A percentile compares a stretch with the other conserved stretches of the same genome.
Conservation (phyloP, 2,113 vertebrate genomes). For the Anthoscopus minutus region DNA sequence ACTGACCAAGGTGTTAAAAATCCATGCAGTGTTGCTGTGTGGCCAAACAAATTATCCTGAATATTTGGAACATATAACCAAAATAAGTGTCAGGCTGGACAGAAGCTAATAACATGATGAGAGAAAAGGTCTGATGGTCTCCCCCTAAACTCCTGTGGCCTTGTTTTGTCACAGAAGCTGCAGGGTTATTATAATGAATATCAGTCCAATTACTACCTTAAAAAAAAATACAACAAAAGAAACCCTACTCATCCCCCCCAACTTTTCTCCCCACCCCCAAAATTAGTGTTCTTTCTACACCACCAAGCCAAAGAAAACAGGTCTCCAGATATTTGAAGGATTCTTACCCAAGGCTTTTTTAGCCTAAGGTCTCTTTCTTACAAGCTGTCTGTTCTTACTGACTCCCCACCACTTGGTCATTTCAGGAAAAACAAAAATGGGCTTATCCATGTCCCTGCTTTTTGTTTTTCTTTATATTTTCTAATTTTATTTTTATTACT, state of each 20-base stretch:
- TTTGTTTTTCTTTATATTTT: not conserved
- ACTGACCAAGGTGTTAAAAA: not conserved
- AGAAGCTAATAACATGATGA: not conserved
- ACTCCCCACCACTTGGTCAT: not conserved
- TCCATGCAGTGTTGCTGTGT: not conserved
- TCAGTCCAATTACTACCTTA: not conserved
- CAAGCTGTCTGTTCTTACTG: not conserved
- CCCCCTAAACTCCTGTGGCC: not conserved
- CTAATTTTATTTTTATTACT: not conserved
- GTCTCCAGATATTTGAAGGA: not conserved
- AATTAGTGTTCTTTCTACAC: not conserved
- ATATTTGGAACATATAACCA: not conserved
- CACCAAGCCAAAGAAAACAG: not conserved
- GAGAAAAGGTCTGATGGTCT: not conserved
- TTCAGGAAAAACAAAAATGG: not conserved
- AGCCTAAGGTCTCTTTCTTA: not conserved
- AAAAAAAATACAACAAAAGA: not conserved
- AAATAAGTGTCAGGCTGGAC: not conserved
- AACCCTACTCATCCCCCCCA: accelerated
- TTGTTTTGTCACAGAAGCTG: not conserved
- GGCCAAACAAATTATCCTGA: not conserved
- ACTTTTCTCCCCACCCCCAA: not conserved
- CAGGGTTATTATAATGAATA: not conserved
- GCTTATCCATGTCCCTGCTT: accelerated
- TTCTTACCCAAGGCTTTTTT: not conserved